Conservation (phyloP, 2,797 vertebrate species). For the Balearica regulorum region DNA sequence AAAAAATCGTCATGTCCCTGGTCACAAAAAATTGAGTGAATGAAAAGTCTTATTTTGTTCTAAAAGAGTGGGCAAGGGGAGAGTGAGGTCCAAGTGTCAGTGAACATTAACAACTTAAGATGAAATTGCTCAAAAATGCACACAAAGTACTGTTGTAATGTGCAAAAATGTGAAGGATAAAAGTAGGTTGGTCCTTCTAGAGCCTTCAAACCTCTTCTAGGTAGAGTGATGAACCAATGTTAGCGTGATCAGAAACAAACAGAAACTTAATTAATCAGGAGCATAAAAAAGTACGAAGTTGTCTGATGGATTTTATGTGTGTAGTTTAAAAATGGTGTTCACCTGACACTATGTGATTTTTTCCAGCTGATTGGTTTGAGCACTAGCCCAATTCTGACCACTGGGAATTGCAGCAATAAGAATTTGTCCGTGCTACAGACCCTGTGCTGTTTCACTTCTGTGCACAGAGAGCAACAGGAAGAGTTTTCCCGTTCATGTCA, state of each 20-base stretch:
- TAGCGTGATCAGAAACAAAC: background rate
- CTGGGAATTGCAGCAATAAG: background rate
- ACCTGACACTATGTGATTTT: background rate
- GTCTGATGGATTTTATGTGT: background rate
- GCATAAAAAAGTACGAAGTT: background rate
- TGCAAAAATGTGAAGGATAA: constrained; percentile 42
- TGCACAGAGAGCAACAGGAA: background rate
- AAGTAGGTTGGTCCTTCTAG: constrained; percentile 52
- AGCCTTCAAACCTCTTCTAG: background rate
- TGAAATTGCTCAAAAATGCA: constrained; percentile 52
- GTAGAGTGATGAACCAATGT: background rate
- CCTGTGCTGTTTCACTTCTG: background rate
- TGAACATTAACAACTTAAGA: constrained; percentile 46
- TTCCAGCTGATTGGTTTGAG: background rate
- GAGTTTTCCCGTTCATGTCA: background rate
- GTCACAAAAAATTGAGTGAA: constrained; percentile 36
- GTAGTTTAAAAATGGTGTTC: background rate
- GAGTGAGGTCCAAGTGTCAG: background rate
- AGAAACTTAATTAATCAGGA: background rate
- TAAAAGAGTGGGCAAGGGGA: background rate
- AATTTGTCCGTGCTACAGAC: background rate
- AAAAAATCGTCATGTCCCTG: constrained; percentile 42
- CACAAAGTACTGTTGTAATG: constrained; percentile 37
- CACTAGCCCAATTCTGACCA: background rate
- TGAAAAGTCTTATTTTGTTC: constrained; percentile 52